Base-by-base conservation (phyloP, 1,140 invertebrate genomes). In the Saxidomus purpurata region DNA sequence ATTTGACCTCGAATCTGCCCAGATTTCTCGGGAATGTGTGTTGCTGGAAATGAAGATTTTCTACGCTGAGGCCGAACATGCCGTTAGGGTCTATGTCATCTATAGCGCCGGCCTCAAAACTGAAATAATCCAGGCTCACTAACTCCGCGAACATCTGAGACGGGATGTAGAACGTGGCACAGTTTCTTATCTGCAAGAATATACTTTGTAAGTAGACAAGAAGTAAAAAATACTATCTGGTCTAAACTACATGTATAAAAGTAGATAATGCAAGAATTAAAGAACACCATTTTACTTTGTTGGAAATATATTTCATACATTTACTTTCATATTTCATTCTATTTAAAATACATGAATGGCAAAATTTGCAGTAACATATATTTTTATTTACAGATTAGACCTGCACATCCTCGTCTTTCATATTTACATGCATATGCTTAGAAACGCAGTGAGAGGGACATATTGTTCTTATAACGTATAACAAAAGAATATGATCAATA, bases 111-210 rank as follows among this genome's bases (percentile, higher is more conserved):
- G 34, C 38, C 25, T 87, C 74, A 19, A 87, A 79, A 34, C 55
- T 55, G 15, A 87, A 55, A 25, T 31, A 79, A 31, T 87, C 85
- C 22, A 87, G 25, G 34, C 19, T n/a, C 11, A 19, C 38, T 11
- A 87, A 19, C 17, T 67, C 85, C 28, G 13, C 9, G 49, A 87
- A 87, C 28, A 63, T 43, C 22, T 59, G 28, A 17, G 85, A 49
- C 9, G 85, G 85, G 1, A 87, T 49, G 28, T 79, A 52, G 15
- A 38, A 63, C 0, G 55, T 67, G 15, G 25, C 38, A 61, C 85
- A 87, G 47, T 86, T 71, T n/a, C 47, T 43, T 19, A 86, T 76
- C 83, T 86, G 49, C 22, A 76, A 81, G n/a, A n/a, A n/a, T n/a
- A n/a, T n/a, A n/a, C n/a, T n/a, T n/a, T n/a, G n/a, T n/a, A n/a